Conservation (phyloP, 2,888 invertebrate genomes). For the Nowickia ferox region DNA sequence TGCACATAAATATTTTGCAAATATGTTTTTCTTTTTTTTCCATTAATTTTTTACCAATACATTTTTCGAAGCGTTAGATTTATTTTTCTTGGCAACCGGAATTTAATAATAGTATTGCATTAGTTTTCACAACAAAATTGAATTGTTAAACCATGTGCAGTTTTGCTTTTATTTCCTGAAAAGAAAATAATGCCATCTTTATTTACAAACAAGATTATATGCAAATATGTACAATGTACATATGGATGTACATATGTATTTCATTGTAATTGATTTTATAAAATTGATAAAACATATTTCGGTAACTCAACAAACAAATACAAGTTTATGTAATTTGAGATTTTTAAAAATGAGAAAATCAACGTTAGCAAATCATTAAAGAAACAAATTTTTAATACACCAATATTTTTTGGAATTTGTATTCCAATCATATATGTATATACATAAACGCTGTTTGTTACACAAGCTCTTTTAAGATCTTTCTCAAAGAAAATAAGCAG, state of each 20-base stretch:
- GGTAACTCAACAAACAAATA: neutral
- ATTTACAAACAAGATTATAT: too few relatives aligned
- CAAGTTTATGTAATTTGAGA: neutral
- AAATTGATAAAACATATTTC: neutral
- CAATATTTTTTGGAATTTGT: conserved; percentile 3
- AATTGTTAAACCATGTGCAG: conserved; percentile 5
- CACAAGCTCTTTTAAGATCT: conserved; percentile 6
- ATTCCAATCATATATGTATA: neutral
- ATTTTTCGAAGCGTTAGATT: neutral
- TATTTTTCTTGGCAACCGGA: conserved; percentile 29
- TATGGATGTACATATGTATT: neutral
- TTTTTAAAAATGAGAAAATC: neutral
- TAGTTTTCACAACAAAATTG: neutral
- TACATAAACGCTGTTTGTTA: neutral
- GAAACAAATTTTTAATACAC: conserved; percentile 14
- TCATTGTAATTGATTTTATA: neutral
- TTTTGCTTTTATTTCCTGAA: neutral
- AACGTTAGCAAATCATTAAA: neutral
- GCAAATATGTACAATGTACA: too few relatives aligned
- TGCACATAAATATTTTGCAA: conserved; percentile 30
- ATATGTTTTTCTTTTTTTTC: neutral
- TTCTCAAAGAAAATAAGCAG: neutral
- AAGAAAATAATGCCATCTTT: too few relatives aligned
- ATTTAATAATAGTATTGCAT: neutral
- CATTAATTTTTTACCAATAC: conserved; percentile 4